phyloP scores from a whole-genome alignment of 2,113 vertebrate genomes.

The Taurulus bubalis region DNA sequence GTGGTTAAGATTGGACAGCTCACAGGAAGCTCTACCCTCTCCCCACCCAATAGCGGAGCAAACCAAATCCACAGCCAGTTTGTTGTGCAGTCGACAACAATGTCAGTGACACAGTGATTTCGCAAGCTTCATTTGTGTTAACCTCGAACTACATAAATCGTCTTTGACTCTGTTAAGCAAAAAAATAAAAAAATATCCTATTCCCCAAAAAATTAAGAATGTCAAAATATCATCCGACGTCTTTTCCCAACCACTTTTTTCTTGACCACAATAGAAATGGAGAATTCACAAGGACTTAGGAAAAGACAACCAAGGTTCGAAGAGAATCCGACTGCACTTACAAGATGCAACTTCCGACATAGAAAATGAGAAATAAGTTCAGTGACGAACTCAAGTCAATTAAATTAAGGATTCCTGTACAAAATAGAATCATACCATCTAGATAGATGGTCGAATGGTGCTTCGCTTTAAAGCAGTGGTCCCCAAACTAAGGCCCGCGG shows the following conservation, averaged over 20 bases:
- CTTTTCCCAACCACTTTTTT: not conserved
- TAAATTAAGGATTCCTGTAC: not conserved
- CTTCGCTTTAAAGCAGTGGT: not conserved
- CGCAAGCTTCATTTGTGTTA: too few species aligned
- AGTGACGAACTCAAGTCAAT: not conserved
- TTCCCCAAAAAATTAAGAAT: not conserved
- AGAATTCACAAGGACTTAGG: not conserved
- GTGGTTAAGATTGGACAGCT: constrained; percentile 61
- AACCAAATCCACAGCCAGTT: constrained; percentile 9
- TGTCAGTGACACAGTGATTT: not conserved
- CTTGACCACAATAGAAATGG: too few species aligned
- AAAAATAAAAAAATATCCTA: not conserved
- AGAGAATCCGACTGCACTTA: too few species aligned
- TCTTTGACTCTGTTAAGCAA: not conserved
- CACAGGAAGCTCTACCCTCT: constrained; percentile 41
- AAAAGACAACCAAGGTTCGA: not conserved
- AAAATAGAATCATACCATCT: not conserved
- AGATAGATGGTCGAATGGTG: not conserved
- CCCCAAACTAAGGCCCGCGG: too few species aligned
- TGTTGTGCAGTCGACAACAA: not conserved
- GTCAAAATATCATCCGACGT: not conserved
- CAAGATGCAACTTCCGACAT: too few species aligned
- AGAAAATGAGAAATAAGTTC: not conserved
- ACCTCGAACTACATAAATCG: not conserved
- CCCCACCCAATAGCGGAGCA: constrained; percentile 14